These are phyloP conservation scores for roundworm (Caenorhabditis elegans) DNA, from an alignment of 1,140 invertebrate species.

Conservation along the genomic window WBcel235 BX284605.5:9101001-9101500, in stretches of 20 bases:
- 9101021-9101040: slow-evolving; percentile 1
- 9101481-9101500: not conserved
- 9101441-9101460: not conserved
- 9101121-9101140: not conserved
- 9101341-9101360: not conserved
- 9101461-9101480: not conserved
- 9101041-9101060: not conserved
- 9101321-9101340: not conserved
- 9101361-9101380: not conserved
- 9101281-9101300: not conserved
- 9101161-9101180: not conserved
- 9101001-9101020: not conserved
- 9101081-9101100: not conserved
- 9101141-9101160: not conserved
- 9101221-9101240: not conserved
- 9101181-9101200: too few relatives aligned
- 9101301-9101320: not conserved
- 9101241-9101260: not conserved
- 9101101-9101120: not conserved
- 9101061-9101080: not conserved
- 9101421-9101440: not conserved
- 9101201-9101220: not conserved
- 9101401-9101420: not conserved
- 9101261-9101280: not conserved
- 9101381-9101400: not conserved